Conservation (phyloP, 2,113 vertebrate species). For the Melanocharis versteri region DNA sequence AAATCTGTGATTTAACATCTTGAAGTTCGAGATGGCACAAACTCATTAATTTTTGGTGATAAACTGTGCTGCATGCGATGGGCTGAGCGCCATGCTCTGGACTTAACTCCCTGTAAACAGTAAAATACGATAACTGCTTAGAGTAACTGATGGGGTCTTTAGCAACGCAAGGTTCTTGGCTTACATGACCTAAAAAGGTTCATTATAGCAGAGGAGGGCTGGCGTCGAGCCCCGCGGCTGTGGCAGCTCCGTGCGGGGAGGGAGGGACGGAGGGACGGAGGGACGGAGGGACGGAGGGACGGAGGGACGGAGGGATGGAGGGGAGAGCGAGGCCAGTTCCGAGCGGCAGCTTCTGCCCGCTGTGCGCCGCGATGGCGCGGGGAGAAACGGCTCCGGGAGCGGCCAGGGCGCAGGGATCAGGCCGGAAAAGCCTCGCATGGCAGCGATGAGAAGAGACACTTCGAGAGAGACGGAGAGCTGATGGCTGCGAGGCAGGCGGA, state of each 20-base stretch:
- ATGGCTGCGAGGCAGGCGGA: rapidly evolving
- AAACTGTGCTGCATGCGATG: neutral
- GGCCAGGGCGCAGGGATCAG: neutral
- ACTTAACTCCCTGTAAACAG: neutral
- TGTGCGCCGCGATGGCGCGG: rapidly evolving
- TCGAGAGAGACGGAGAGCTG: neutral
- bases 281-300: neutral
- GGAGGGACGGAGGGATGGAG: neutral
- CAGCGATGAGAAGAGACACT: rapidly evolving
- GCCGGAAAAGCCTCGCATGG: neutral
- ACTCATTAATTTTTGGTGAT: conserved; percentile 36
- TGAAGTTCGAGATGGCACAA: neutral
- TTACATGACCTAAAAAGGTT: neutral
- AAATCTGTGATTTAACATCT: conserved; percentile 6
- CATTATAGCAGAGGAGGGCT: neutral
- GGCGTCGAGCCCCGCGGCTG: neutral
- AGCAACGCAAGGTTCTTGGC: neutral
- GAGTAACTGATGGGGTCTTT: neutral
- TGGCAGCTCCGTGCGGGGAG: neutral
- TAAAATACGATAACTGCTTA: neutral
- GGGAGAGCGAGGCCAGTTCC: neutral
- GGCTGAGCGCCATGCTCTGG: neutral
- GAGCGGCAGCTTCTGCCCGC: neutral
- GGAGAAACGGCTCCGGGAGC: neutral
- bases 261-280: neutral